Percentiles rank a stretch among this genome's conserved stretches.
Evolutionary conservation across 2,113 vertebrate genomes (phyloP).

Genomic region (Hylia prasina): DNA sequence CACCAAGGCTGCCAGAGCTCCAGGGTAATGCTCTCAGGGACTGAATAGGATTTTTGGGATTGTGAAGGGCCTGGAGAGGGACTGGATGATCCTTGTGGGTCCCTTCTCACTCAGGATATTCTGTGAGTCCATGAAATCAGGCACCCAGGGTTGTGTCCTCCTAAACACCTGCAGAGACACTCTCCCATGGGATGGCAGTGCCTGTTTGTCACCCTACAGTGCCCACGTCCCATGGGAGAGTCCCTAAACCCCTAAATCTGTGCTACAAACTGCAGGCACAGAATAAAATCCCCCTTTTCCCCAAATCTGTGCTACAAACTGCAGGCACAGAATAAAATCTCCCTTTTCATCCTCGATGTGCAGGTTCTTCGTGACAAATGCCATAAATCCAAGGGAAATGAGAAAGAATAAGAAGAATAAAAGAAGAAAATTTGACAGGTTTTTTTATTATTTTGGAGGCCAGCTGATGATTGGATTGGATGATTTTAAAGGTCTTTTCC

Average conservation of each 20-base stretch:
- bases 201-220: background rate
- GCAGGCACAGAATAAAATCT: background rate
- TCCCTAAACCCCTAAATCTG: background rate
- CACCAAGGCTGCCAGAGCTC: background rate
- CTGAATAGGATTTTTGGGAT: background rate
- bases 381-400: background rate
- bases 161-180: background rate
- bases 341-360: background rate
- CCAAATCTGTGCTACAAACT: background rate
- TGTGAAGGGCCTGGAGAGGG: background rate
- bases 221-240: fast-evolving
- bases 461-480: background rate
- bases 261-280: background rate
- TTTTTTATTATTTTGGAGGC: background rate
- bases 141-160: background rate
- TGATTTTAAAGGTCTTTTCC: background rate
- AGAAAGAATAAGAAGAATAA: background rate
- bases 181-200: background rate
- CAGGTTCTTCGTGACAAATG: background rate
- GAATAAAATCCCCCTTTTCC: background rate
- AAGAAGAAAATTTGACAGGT: background rate
- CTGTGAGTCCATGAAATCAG: background rate
- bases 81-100: background rate
- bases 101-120: background rate
- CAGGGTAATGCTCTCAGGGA: background rate